A percentile compares a stretch with the other conserved stretches of the same genome.
These are phyloP conservation scores for Cosmia trapezina DNA, from an alignment of 2,888 invertebrate genomes.

Conservation along the genomic window DNA sequence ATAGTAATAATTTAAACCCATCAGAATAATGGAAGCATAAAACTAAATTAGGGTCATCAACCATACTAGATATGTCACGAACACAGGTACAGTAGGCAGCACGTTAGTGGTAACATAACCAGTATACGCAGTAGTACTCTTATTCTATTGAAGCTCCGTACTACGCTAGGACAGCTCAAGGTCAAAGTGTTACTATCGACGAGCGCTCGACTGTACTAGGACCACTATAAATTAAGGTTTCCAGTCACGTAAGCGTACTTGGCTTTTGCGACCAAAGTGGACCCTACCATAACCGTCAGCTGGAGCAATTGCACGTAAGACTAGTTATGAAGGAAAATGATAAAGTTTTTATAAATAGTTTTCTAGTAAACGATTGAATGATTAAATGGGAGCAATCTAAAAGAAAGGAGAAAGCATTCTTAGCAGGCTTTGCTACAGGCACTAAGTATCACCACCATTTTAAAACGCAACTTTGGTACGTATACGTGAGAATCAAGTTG, in stretches of 20 bases:
- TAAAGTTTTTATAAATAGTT: slow-evolving; percentile 19
- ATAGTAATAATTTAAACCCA: slow-evolving; percentile 40
- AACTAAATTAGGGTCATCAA: slow-evolving; percentile 43
- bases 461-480: too few species aligned
- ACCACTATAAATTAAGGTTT: slow-evolving; percentile 42
- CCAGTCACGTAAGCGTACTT: slow-evolving; percentile 48
- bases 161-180: too few species aligned
- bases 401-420: too few species aligned
- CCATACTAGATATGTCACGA: slow-evolving; percentile 35
- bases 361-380: not conserved
- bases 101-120: not conserved
- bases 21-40: slow-evolving; percentile 39
- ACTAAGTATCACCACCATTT: too few species aligned
- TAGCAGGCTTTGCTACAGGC: too few species aligned
- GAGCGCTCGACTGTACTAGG: not conserved
- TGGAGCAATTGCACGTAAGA: slow-evolving; percentile 16
- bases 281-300: slow-evolving; percentile 37
- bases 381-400: not conserved
- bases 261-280: slow-evolving; percentile 51
- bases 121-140: not conserved
- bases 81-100: not conserved
- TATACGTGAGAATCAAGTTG: too few species aligned
- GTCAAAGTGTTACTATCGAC: not conserved
- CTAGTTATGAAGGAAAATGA: slow-evolving; percentile 18
- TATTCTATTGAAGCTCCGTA: not conserved